phyloP scores from a whole-genome alignment of 2,888 invertebrate species.

The Hyppa rectilinea region DNA sequence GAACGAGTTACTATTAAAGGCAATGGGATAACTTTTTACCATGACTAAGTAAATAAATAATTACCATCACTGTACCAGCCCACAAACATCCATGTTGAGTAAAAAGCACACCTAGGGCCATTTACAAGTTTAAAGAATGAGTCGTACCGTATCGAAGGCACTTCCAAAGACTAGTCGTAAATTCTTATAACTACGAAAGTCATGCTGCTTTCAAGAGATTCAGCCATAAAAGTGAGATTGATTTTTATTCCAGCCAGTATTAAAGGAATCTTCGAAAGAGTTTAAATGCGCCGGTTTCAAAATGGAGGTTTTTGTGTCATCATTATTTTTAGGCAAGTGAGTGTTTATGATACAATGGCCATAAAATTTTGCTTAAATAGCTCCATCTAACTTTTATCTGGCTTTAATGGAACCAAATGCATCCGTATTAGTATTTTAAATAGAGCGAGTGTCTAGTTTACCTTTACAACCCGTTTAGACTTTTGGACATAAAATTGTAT shows the following conservation, averaged over 20 bases:
- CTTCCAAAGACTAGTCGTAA: conserved; percentile 29
- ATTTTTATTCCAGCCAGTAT: conserved; percentile 33
- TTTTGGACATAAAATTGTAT: neutral
- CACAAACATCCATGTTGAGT: neutral
- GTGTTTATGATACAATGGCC: neutral
- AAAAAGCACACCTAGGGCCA: neutral
- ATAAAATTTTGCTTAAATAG: neutral
- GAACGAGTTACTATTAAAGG: too few relatives aligned
- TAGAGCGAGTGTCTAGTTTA: too few relatives aligned
- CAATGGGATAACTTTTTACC: neutral
- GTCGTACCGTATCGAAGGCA: conserved; percentile 15
- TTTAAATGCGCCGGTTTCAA: neutral
- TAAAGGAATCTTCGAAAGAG: conserved; percentile 7
- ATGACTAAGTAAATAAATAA: neutral
- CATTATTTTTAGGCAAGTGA: neutral
- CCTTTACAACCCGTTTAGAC: too few relatives aligned
- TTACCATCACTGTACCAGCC: neutral
- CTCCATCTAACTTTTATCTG: neutral
- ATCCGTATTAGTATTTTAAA: neutral
- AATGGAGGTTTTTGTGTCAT: neutral
- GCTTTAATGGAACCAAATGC: neutral
- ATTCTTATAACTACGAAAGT: conserved; percentile 26
- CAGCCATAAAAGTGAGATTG: conserved; percentile 25
- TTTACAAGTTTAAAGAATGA: conserved; percentile 11
- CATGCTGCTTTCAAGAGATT: conserved; percentile 30